phyloP scores from a whole-genome alignment of 2,113 vertebrate species.

The Xenopus tropicalis region UCB_Xtro_10.0 CM004449.2:101529501-101530000 shows the following conservation, averaged over 20 bases:
- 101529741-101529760: neutral
- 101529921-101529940: too few species aligned
- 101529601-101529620: slow-evolving; percentile 2
- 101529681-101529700: neutral
- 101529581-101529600: neutral
- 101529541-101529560: neutral
- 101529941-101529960: too few species aligned
- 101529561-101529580: neutral
- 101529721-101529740: slow-evolving; percentile 10
- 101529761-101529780: neutral
- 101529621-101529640: neutral
- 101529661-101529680: neutral
- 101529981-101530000: too few species aligned
- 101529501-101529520: too few species aligned
- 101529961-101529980: too few species aligned
- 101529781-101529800: neutral
- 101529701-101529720: slow-evolving; percentile 6
- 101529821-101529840: neutral
- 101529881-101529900: neutral
- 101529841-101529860: neutral
- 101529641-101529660: slow-evolving; percentile 3
- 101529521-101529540: neutral
- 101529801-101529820: neutral
- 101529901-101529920: too few species aligned
- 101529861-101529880: neutral